Percentiles rank a stretch among this genome's conserved stretches.
Conservation (phyloP, 2,797 vertebrate genomes). For the Clamator glandarius region DNA sequence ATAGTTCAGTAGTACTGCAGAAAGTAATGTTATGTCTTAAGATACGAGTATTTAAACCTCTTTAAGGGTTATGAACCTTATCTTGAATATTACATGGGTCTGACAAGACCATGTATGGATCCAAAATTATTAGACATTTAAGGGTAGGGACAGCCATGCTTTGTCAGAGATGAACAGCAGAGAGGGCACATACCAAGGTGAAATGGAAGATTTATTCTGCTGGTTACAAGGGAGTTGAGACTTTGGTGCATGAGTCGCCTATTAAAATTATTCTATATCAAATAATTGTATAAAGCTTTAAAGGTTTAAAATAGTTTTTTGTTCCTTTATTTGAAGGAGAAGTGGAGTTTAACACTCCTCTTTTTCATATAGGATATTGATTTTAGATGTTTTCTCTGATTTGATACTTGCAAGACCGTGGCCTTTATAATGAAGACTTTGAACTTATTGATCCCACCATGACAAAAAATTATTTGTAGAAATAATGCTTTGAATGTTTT, state of each 20-base stretch:
- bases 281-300: not conserved
- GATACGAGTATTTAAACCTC: not conserved
- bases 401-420: not conserved
- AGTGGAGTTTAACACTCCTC: not conserved
- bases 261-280: not conserved
- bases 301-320: not conserved
- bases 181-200: not conserved
- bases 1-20: not conserved
- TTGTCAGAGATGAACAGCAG: not conserved
- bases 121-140: not conserved
- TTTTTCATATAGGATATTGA: not conserved
- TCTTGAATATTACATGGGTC: not conserved
- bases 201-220: not conserved
- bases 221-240: not conserved
- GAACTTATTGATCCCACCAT: too few species aligned
- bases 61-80: not conserved
- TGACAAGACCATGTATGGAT: not conserved
- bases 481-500: constrained; percentile 16
- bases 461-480: too few species aligned
- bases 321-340: not conserved
- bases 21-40: not conserved
- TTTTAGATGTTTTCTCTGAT: not conserved
- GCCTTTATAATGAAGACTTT: not conserved
- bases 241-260: not conserved
- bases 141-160: not conserved